phyloP scores from a whole-genome alignment of 1,140 invertebrate genomes.

The Eriocheir sinensis region DNA sequence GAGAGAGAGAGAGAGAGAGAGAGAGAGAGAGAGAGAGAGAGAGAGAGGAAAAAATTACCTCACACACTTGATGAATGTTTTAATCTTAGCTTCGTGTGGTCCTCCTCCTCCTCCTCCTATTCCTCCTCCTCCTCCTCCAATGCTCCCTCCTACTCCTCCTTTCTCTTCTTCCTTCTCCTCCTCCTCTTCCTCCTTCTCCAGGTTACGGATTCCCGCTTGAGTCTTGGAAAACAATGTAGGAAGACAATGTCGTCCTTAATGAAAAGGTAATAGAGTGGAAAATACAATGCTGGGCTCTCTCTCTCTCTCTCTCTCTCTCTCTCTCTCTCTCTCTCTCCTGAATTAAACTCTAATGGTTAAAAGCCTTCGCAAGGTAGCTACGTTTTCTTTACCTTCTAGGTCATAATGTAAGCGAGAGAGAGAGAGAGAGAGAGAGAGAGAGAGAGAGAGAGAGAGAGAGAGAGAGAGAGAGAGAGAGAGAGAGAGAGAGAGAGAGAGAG shows the following conservation, averaged over 20 bases:
- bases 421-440: too few species aligned
- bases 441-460: too few species aligned
- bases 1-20: too few species aligned
- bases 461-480: too few species aligned
- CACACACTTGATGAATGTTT: neutral
- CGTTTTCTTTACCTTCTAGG: neutral
- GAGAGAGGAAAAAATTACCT: neutral
- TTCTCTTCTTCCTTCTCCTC: too few species aligned
- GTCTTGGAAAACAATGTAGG: conserved; percentile 5
- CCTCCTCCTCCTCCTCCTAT: too few species aligned
- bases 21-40: too few species aligned
- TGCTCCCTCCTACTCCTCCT: too few species aligned
- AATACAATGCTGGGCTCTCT: neutral
- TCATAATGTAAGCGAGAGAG: neutral
- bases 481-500: too few species aligned
- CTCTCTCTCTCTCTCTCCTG: neutral
- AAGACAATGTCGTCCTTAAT: conserved; percentile 16
- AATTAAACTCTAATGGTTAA: neutral
- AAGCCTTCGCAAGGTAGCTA: neutral
- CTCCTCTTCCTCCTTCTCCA: too few species aligned
- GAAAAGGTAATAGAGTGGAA: neutral
- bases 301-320: too few species aligned
- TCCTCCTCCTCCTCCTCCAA: too few species aligned
- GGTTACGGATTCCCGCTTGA: neutral
- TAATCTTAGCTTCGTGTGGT: neutral